phyloP scores from a whole-genome alignment of 1,140 invertebrate species.

The Microvelia longipes region DNA sequence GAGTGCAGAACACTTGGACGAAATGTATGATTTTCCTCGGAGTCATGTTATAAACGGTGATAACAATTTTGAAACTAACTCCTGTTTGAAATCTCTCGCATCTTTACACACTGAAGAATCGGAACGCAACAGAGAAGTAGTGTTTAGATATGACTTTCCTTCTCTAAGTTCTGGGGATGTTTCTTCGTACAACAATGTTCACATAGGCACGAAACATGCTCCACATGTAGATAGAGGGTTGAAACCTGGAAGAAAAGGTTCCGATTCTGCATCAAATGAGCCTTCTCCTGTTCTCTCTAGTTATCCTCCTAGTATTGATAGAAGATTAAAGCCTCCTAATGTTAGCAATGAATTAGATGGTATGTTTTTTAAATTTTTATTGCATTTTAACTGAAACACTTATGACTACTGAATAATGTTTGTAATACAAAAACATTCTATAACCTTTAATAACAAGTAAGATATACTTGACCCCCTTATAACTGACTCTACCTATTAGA shows the following conservation, averaged over 20 bases:
- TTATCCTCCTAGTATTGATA: constrained; percentile 37
- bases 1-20: constrained; percentile 32
- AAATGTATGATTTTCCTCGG: constrained; percentile 55
- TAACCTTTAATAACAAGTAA: too few relatives aligned
- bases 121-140: constrained; percentile 13
- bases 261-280: constrained; percentile 32
- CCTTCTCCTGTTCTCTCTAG: constrained; percentile 25
- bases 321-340: constrained; percentile 36
- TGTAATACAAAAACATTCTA: too few relatives aligned
- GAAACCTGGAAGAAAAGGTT: constrained; percentile 51
- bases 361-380: constrained; percentile 14
- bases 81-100: constrained; percentile 16
- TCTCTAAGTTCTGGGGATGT: constrained; percentile 35
- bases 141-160: constrained; percentile 41
- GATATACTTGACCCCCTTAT: too few relatives aligned
- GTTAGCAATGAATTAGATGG: constrained; percentile 13
- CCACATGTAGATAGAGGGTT: constrained; percentile 59
- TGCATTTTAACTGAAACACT: too few relatives aligned
- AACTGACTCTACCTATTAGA: too few relatives aligned
- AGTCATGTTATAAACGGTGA: constrained; percentile 39
- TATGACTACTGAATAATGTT: too few relatives aligned
- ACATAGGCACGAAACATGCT: constrained; percentile 30
- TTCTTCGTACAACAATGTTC: constrained; percentile 40
- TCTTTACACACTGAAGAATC: background rate
- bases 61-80: constrained; percentile 14